A percentile compares a stretch with the other conserved stretches of the same genome.
Evolutionary conservation across 92 coral and sea anemone genomes (phyloP).

Genomic region (Parazoanthus swiftii): DNA sequence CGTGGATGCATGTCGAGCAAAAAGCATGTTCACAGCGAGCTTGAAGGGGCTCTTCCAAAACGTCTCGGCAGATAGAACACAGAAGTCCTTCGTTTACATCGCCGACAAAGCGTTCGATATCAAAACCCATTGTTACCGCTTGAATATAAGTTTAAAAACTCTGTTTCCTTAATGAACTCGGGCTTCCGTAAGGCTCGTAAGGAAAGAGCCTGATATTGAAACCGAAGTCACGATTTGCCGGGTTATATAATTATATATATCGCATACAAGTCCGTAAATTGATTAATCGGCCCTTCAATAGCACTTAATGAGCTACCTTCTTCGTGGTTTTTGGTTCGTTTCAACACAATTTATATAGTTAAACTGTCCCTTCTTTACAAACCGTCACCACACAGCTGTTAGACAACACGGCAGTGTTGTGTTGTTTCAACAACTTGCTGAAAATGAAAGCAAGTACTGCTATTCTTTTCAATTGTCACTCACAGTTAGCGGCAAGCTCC

Average conservation of each 20-base stretch:
- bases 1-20: constrained; percentile 75
- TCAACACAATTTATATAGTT: background rate
- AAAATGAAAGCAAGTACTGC: background rate
- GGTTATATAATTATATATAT: background rate
- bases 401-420: background rate
- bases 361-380: background rate
- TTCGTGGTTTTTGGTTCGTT: background rate
- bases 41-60: constrained; percentile 82
- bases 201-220: background rate
- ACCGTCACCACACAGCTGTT: background rate
- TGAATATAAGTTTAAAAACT: background rate
- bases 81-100: constrained; percentile 81
- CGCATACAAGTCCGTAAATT: background rate
- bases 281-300: background rate
- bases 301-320: background rate
- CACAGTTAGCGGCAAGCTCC: constrained; percentile 36
- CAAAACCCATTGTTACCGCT: constrained; percentile 70
- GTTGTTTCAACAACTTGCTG: background rate
- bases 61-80: constrained; percentile 86
- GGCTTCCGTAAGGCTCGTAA: background rate
- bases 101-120: constrained; percentile 83
- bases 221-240: background rate
- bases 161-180: background rate
- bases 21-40: constrained; percentile 92
- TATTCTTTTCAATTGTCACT: constrained; percentile 4